phyloP scores from a whole-genome alignment of 2,888 invertebrate species.

The Philaethria dido region DNA sequence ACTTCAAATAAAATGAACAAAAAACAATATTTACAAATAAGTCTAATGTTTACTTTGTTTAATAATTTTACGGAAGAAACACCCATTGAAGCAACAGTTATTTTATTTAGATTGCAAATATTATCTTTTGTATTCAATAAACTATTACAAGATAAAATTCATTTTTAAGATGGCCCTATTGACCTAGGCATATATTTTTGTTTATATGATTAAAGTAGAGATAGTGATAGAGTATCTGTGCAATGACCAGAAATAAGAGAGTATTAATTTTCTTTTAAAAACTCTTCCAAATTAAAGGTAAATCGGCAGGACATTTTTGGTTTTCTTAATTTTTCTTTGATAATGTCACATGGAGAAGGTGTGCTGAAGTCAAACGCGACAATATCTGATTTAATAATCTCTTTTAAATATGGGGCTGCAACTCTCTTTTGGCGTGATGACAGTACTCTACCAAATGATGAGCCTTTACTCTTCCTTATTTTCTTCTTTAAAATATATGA shows the following conservation, averaged over 20 bases:
- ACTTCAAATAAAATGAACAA: background rate
- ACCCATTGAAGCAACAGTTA: background rate
- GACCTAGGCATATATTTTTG: background rate
- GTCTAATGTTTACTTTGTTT: background rate
- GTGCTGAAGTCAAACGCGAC: conserved; percentile 64
- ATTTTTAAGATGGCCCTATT: background rate
- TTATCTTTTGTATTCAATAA: background rate
- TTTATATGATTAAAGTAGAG: background rate
- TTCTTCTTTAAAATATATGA: conserved; percentile 61
- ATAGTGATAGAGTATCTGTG: background rate
- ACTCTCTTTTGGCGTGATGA: conserved; percentile 58
- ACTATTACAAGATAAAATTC: background rate
- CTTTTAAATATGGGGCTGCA: conserved; percentile 63
- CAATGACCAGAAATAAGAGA: too few relatives aligned
- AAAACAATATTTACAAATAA: background rate
- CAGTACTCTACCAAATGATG: conserved; percentile 68
- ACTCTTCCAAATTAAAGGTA: conserved; percentile 30
- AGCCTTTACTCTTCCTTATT: conserved; percentile 58
- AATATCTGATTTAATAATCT: conserved; percentile 52
- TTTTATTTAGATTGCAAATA: background rate
- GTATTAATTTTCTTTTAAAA: conserved; percentile 6
- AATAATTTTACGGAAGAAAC: background rate
- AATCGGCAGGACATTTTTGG: conserved; percentile 49
- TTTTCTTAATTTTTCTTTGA: conserved; percentile 57
- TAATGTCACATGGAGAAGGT: conserved; percentile 69